Percentiles rank a stretch among this genome's conserved stretches.
These are phyloP conservation scores for Pachyseris speciosa DNA, from an alignment of 64 coral and sea anemone genomes.

Conservation along the genomic window DNA sequence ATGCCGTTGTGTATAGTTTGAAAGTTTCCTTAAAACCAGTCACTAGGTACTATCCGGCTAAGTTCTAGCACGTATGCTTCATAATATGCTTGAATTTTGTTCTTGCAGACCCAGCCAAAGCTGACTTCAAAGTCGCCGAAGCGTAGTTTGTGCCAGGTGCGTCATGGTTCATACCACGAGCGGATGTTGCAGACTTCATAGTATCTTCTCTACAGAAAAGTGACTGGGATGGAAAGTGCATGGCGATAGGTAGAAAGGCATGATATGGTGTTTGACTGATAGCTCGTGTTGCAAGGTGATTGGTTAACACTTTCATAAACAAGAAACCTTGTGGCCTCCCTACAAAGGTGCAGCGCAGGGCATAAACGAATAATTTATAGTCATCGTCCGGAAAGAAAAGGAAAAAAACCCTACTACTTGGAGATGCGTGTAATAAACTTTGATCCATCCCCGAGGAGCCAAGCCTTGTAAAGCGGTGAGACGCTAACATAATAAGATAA, in stretches of 20 bases:
- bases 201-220: background rate
- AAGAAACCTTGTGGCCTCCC: background rate
- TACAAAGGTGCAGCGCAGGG: background rate
- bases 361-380: too few species aligned
- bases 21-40: too few species aligned
- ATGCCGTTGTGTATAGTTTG: too few species aligned
- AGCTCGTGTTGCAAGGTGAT: background rate
- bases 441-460: too few species aligned
- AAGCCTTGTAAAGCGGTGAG: too few species aligned
- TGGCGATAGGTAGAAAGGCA: slow-evolving; percentile 28
- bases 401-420: too few species aligned
- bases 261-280: background rate
- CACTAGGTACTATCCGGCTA: too few species aligned
- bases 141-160: slow-evolving; percentile 28
- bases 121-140: slow-evolving; percentile 25
- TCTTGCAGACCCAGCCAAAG: slow-evolving; percentile 33
- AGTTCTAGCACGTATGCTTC: too few species aligned
- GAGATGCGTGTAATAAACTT: too few species aligned
- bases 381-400: too few species aligned
- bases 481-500: too few species aligned
- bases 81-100: too few species aligned
- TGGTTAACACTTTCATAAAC: background rate
- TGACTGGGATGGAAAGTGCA: slow-evolving; percentile 48
- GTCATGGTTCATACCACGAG: slow-evolving; percentile 17
- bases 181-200: slow-evolving; percentile 39